These are phyloP conservation scores for Cataglyphis altisquamis DNA, from an alignment of 2,888 invertebrate species.

Conservation along the genomic window DNA sequence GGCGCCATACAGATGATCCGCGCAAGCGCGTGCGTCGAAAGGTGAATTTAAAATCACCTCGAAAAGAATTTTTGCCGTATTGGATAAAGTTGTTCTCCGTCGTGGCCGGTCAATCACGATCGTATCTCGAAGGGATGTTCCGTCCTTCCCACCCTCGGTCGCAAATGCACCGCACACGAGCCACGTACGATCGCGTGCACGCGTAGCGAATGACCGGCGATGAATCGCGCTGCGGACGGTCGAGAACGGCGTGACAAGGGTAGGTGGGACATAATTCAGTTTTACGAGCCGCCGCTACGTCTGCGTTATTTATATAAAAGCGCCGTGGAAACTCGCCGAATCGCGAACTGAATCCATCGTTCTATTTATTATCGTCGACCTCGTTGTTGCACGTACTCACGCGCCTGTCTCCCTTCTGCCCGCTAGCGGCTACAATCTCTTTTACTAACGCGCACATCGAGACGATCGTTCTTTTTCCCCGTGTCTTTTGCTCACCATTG, in stretches of 20 bases:
- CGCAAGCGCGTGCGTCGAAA: slow-evolving; percentile 32
- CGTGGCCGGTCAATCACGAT: slow-evolving; percentile 56
- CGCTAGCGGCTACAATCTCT: slow-evolving; percentile 51
- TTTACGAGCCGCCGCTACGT: slow-evolving; percentile 72
- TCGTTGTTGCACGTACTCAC: slow-evolving; percentile 52
- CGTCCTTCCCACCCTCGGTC: slow-evolving; percentile 19
- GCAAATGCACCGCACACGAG: slow-evolving; percentile 23
- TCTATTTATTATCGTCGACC: slow-evolving; percentile 73
- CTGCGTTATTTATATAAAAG: slow-evolving; percentile 74
- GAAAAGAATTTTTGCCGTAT: slow-evolving; percentile 31
- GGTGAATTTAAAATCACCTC: slow-evolving; percentile 53
- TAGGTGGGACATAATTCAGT: slow-evolving; percentile 74
- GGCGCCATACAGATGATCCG: slow-evolving; percentile 37
- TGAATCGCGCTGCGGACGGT: slow-evolving; percentile 38
- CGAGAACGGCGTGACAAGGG: slow-evolving; percentile 34
- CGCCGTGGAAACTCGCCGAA: slow-evolving; percentile 64
- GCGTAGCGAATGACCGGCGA: slow-evolving; percentile 49
- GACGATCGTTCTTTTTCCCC: slow-evolving; percentile 57
- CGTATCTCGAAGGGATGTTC: slow-evolving; percentile 57
- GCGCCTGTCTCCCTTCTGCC: slow-evolving; percentile 18
- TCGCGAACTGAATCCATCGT: slow-evolving; percentile 71
- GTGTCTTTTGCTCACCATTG: slow-evolving; percentile 48
- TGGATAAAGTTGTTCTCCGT: slow-evolving; percentile 55
- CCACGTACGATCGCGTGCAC: slow-evolving; percentile 57
- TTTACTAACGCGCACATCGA: slow-evolving; percentile 59